A percentile compares a stretch with the other conserved stretches of the same genome.
These are phyloP conservation scores for Poecilobothrus nobilitatus DNA, from an alignment of 2,888 invertebrate genomes.

Conservation along the genomic window DNA sequence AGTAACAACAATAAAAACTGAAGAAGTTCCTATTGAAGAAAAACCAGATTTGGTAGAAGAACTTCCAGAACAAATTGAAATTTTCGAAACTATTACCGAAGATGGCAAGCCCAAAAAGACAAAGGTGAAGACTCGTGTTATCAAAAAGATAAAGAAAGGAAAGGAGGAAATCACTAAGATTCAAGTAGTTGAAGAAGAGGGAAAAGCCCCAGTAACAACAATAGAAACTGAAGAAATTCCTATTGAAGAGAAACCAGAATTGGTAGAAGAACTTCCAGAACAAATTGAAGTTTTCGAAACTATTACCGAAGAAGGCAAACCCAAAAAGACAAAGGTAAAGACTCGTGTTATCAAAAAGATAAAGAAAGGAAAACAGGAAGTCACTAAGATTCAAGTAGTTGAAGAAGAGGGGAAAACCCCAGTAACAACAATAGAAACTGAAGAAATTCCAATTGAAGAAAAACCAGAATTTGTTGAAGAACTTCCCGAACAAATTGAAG, in stretches of 20 bases:
- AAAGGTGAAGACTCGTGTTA: slow-evolving; percentile 14
- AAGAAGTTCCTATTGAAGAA: slow-evolving; percentile 24
- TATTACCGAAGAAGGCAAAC: slow-evolving; percentile 41
- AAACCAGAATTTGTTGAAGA: slow-evolving; percentile 33
- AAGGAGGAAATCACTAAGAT: slow-evolving; percentile 31
- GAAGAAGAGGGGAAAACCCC: slow-evolving; percentile 44
- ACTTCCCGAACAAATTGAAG: slow-evolving; percentile 33
- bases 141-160: slow-evolving; percentile 20
- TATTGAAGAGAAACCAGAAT: slow-evolving; percentile 26
- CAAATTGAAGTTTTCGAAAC: slow-evolving; percentile 38
- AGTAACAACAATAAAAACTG: slow-evolving; percentile 29
- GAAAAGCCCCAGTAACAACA: slow-evolving; percentile 21
- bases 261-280: slow-evolving; percentile 36
- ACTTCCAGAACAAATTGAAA: slow-evolving; percentile 30
- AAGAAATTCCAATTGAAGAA: slow-evolving; percentile 35
- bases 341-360: slow-evolving; percentile 46
- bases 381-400: slow-evolving; percentile 40
- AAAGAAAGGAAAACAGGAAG: slow-evolving; percentile 39
- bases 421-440: slow-evolving; percentile 36
- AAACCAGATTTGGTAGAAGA: slow-evolving; percentile 24
- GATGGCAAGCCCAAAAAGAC: slow-evolving; percentile 26
- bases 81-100: slow-evolving; percentile 29
- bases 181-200: slow-evolving; percentile 31
- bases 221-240: slow-evolving; percentile 31
- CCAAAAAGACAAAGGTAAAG: slow-evolving; percentile 39